Percentiles rank a stretch among this genome's conserved stretches.
Conservation (phyloP, 2,797 vertebrate species). For the Danio aesculapii region DNA sequence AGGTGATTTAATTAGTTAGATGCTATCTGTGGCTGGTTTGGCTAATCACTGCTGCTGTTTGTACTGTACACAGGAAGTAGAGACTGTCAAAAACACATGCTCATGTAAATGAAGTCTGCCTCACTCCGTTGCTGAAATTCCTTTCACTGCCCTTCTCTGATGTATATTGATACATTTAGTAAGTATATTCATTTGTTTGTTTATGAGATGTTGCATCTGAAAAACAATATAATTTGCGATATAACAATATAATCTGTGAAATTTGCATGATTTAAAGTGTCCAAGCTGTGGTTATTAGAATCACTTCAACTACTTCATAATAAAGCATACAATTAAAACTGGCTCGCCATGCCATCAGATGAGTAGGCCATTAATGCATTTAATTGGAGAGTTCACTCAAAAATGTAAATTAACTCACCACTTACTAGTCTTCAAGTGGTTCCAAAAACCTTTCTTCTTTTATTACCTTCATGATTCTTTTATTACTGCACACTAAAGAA, state of each 20-base stretch:
- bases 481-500: too few species aligned
- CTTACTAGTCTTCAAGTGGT: too few species aligned
- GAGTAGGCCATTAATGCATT: too few species aligned
- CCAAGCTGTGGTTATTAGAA: too few species aligned
- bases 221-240: not conserved
- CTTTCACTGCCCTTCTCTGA: slow-evolving; percentile 33
- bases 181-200: too few species aligned
- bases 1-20: slow-evolving; percentile 76
- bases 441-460: too few species aligned
- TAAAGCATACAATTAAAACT: too few species aligned
- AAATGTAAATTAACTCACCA: too few species aligned
- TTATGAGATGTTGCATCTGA: not conserved
- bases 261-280: not conserved
- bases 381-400: too few species aligned
- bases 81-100: slow-evolving; percentile 45
- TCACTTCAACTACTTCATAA: too few species aligned
- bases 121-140: slow-evolving; percentile 42
- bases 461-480: too few species aligned
- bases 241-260: not conserved
- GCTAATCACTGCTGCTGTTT: slow-evolving; percentile 67
- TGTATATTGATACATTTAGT: not conserved
- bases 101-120: not conserved
- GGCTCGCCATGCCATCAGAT: too few species aligned
- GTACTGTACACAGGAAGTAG: slow-evolving; percentile 75
- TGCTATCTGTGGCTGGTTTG: slow-evolving; percentile 70